These are phyloP conservation scores for Scyliorhinus canicula DNA, from an alignment of 2,797 vertebrate species.

Conservation along the genomic window DNA sequence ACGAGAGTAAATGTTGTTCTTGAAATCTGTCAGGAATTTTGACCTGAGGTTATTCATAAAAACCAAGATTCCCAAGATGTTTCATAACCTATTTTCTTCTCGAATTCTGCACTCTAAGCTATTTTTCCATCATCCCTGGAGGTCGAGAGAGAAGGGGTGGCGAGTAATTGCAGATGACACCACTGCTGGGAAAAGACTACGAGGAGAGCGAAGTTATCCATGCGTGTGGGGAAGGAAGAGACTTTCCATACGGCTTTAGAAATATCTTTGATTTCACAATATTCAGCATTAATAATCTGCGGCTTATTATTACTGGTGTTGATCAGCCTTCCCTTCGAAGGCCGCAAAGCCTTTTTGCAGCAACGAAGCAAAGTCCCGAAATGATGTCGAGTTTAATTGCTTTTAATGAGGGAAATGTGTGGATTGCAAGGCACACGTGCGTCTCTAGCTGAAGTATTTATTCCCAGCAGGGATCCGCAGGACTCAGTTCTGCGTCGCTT, in stretches of 20 bases:
- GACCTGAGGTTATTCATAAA: not conserved
- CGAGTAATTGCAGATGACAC: not conserved
- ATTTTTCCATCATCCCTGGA: not conserved
- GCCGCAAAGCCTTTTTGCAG: not conserved
- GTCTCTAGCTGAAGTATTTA: not conserved
- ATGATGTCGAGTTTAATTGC: not conserved
- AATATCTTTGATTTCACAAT: not conserved
- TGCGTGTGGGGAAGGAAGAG: not conserved
- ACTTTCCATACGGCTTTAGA: not conserved
- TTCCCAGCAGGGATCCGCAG: not conserved
- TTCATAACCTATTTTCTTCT: not conserved
- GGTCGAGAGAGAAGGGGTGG: not conserved
- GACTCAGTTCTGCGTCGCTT: not conserved
- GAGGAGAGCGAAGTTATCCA: not conserved
- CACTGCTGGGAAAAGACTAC: not conserved
- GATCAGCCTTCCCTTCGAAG: not conserved
- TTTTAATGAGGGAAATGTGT: not conserved
- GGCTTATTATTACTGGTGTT: not conserved
- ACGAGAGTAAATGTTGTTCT: not conserved
- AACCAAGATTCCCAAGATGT: not conserved
- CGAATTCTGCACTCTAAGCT: not conserved
- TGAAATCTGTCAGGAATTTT: not conserved
- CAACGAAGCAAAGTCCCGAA: not conserved
- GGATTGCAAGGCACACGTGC: not conserved
- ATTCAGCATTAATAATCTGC: not conserved